Base-by-base conservation (phyloP, 1,140 invertebrate species). In the Formica exsecta region DNA sequence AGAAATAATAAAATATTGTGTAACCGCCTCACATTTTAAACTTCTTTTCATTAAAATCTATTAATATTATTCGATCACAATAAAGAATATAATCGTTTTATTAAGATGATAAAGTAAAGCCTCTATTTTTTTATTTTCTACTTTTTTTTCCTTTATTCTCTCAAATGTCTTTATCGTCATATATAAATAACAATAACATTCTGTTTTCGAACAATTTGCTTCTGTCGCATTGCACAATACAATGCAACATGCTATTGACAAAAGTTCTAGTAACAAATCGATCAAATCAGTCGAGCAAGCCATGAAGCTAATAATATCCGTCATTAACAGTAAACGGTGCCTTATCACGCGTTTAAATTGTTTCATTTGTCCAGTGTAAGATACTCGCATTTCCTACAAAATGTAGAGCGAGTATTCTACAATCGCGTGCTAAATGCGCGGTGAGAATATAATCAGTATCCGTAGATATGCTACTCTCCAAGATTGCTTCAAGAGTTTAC, bases 1-100 rank as follows among this genome's bases (percentile, higher is more conserved):
- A 13, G 38, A 32, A 83, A 89, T 89, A 86, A 84, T 13, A 25
- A 22, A 22, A 51, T 48, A 16, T 51, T 51, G 3, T 51, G 48
- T 44, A 22, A 29, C 54, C 13, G 4, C 11, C 11, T 68, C 32
- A 8, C 19, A 38, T n/a, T 66, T 66, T 22, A 13, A 41, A 41
- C 9, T 36, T 66, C 16, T 66, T 22, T 66, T 3, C 9, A 19
- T 41, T 66, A 41, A 22, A 36, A 22, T 41, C 5, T 41, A n/a
- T 19, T 41, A 13, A 4, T 19, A 51, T 71, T 22, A 36, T 6
- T 22, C 9, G 2, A 44, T 25, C 38, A n/a, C 0, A 44, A 44
- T 13, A 22, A 25, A 54, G 11, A 54, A 4, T 16, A 9, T 36
- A 25, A 54, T 32, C 36, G 3, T 3, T 6, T 54, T n/a, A 38